Conservation (phyloP, 2,797 vertebrate genomes). For the Schizopygopsis pylzovi region DNA sequence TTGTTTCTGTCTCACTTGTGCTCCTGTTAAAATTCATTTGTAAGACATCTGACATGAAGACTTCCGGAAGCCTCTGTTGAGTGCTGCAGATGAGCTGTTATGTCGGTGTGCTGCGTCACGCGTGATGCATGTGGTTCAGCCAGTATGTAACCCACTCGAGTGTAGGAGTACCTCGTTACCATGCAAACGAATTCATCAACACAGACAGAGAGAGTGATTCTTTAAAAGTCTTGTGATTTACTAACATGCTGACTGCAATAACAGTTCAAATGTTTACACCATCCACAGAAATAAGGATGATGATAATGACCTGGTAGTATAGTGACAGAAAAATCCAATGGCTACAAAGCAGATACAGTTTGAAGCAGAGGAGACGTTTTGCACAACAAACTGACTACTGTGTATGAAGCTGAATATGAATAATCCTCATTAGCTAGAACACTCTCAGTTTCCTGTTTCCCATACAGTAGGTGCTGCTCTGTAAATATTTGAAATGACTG, state of each 20-base stretch:
- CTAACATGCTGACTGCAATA: background rate
- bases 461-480: background rate
- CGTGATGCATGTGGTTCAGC: background rate
- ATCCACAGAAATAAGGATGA: background rate
- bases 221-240: conserved; percentile 7
- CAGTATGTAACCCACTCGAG: background rate
- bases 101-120: background rate
- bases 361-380: background rate
- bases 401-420: background rate
- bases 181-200: conserved; percentile 38
- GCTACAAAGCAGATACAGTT: background rate
- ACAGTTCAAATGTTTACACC: background rate
- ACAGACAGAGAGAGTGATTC: background rate
- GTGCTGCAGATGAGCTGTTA: conserved; percentile 11
- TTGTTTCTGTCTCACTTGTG: background rate
- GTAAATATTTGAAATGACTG: background rate
- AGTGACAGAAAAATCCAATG: background rate
- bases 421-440: background rate
- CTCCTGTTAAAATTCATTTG: background rate
- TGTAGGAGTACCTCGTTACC: conserved; percentile 16
- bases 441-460: background rate
- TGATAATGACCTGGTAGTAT: background rate
- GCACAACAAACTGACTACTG: background rate
- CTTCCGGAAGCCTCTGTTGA: background rate
- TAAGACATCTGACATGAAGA: background rate